Percentiles rank a stretch among this genome's conserved stretches.
Conservation (phyloP, 2,888 invertebrate genomes). For the Lymantria dispar region DNA sequence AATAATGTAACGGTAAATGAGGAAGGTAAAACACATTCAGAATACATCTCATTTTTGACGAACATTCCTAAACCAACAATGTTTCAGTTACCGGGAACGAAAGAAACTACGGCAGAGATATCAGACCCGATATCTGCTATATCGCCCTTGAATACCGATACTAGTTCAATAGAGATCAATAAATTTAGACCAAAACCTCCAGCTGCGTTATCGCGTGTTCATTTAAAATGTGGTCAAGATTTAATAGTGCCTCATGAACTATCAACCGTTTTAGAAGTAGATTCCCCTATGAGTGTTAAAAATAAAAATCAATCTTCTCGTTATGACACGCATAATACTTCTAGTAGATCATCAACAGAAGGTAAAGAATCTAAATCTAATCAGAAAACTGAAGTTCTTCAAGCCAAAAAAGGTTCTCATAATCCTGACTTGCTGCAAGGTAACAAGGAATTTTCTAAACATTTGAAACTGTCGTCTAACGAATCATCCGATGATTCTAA, state of each 20-base stretch:
- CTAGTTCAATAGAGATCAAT: slow-evolving; percentile 16
- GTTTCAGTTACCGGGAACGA: slow-evolving; percentile 27
- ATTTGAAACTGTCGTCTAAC: slow-evolving; percentile 31
- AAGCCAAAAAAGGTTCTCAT: slow-evolving; percentile 13
- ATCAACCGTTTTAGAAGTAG: slow-evolving; percentile 86
- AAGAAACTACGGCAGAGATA: slow-evolving; percentile 1
- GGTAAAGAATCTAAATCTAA: slow-evolving; percentile 16
- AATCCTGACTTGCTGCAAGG: slow-evolving; percentile 51
- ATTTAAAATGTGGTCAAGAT: slow-evolving; percentile 59
- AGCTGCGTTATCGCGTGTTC: slow-evolving; percentile 64
- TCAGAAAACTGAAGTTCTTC: slow-evolving; percentile 10
- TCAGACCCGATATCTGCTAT: neutral
- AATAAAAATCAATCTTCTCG: slow-evolving; percentile 54
- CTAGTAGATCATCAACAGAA: slow-evolving; percentile 19
- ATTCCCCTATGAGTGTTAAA: slow-evolving; percentile 84
- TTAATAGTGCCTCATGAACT: slow-evolving; percentile 81
- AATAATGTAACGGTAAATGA: slow-evolving; percentile 8
- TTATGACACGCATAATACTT: slow-evolving; percentile 34
- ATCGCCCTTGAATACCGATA: neutral
- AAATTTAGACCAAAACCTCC: slow-evolving; percentile 62
- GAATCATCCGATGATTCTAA: slow-evolving; percentile 61
- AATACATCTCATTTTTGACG: slow-evolving; percentile 49
- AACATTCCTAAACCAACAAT: slow-evolving; percentile 60
- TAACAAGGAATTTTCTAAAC: slow-evolving; percentile 30
- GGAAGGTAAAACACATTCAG: slow-evolving; percentile 4